Evolutionary conservation across 2,888 invertebrate genomes (phyloP).

Genomic region (Urechis unicinctus): DNA sequence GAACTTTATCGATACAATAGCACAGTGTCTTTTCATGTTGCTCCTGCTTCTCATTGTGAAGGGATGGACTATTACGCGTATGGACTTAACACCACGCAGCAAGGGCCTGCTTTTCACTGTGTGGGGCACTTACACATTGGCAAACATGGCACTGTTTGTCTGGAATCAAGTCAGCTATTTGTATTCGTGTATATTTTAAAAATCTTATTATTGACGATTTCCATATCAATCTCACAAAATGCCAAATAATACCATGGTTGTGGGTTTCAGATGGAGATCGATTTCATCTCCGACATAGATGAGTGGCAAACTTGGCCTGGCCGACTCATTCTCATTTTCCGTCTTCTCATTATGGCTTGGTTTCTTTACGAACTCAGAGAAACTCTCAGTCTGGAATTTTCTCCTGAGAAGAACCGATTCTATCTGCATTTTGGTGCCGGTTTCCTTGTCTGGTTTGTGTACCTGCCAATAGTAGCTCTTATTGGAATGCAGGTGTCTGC

Average conservation of each 20-base stretch:
- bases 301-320: conserved; percentile 98
- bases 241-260: no score
- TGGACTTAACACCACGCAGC: conserved; percentile 69
- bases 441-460: conserved; percentile 96
- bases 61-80: conserved; percentile 91
- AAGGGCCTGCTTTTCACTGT: conserved; percentile 77
- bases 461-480: conserved; percentile 87
- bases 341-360: conserved; percentile 82
- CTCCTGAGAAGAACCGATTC: conserved; percentile 80
- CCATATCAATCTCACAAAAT: not conserved
- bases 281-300: conserved; percentile 91
- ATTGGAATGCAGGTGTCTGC: conserved; percentile 89
- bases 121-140: conserved; percentile 85
- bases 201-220: not conserved
- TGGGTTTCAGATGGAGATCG: conserved; percentile 84
- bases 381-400: conserved; percentile 72
- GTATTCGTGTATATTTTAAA: no score
- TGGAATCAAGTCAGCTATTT: conserved; percentile 86
- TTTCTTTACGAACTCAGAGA: conserved; percentile 69
- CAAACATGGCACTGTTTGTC: conserved; percentile 85
- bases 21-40: conserved; percentile 88
- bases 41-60: conserved; percentile 84
- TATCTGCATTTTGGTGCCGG: conserved; percentile 94
- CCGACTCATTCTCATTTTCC: conserved; percentile 81
- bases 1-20: conserved; percentile 78